Evolutionary conservation across 2,797 vertebrate species (phyloP).

Genomic region (Denticeps clupeoides): DNA sequence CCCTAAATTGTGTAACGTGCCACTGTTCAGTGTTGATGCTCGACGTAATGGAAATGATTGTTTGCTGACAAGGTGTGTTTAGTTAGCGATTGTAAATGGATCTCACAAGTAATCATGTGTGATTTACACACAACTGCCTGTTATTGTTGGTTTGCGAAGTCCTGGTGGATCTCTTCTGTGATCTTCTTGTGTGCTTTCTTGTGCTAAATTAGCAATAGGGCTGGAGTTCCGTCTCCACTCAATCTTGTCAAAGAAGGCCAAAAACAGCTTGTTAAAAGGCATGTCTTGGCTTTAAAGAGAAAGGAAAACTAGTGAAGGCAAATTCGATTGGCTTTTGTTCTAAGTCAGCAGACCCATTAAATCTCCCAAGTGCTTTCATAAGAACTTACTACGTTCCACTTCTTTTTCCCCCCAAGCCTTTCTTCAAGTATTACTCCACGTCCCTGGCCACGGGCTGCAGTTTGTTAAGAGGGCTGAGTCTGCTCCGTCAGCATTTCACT

Average conservation of each 20-base stretch:
- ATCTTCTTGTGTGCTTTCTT: no score
- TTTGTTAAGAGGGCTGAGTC: constrained; percentile 24
- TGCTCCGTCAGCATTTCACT: constrained; percentile 33
- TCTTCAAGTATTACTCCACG: no score
- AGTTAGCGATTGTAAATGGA: no score
- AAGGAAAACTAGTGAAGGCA: constrained; percentile 5
- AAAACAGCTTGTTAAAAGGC: constrained; percentile 10
- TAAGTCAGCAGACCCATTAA: neutral
- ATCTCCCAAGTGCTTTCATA: neutral
- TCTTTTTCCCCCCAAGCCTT: no score
- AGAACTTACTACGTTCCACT: constrained; percentile 13
- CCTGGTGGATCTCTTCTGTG: no score
- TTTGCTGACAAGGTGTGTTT: no score
- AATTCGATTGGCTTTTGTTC: neutral
- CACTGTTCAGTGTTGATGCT: no score
- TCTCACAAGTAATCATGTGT: no score
- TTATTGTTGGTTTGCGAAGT: no score
- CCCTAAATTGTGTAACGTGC: no score
- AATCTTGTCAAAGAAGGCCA: neutral
- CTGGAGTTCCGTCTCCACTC: neutral
- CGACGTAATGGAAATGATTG: no score
- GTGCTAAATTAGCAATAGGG: constrained; percentile 1
- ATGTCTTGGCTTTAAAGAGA: constrained; percentile 13
- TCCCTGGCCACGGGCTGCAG: constrained; percentile 25
- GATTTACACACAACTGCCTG: no score